These are phyloP conservation scores for Lanistes nyassanus DNA, from an alignment of 1,140 invertebrate species.

Conservation along the genomic window DNA sequence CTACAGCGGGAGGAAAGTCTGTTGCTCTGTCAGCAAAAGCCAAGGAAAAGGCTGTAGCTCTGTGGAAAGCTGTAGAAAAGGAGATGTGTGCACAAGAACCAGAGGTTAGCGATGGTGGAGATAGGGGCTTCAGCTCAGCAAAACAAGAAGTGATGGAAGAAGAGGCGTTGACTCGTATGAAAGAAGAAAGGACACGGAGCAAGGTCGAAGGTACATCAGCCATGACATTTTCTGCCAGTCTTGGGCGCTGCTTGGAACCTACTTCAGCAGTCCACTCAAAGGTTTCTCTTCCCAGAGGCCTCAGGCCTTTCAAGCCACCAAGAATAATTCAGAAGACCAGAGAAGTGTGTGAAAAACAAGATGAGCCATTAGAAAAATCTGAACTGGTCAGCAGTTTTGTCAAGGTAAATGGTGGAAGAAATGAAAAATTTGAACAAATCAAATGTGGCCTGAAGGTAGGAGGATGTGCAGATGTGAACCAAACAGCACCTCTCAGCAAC, in stretches of 20 bases:
- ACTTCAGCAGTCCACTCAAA: too few species aligned
- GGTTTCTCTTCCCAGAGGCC: slow-evolving; percentile 2
- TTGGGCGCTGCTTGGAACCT: too few species aligned
- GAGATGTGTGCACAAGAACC: not conserved
- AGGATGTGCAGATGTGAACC: too few species aligned
- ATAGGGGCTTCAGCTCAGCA: not conserved
- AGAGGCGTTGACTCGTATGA: not conserved
- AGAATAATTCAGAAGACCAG: not conserved
- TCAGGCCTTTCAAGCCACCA: slow-evolving; percentile 23
- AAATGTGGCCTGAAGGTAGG: too few species aligned
- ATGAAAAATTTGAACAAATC: too few species aligned
- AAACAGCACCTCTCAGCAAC: too few species aligned
- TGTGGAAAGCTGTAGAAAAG: slow-evolving; percentile 12
- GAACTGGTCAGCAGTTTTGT: too few species aligned
- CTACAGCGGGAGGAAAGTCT: slow-evolving; percentile 16
- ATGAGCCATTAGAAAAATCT: too few species aligned
- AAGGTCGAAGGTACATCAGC: too few species aligned
- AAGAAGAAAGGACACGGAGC: not conserved
- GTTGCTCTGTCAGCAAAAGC: slow-evolving; percentile 19
- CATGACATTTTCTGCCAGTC: too few species aligned
- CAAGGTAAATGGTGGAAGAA: too few species aligned
- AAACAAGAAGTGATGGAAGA: not conserved
- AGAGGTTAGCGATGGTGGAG: not conserved
- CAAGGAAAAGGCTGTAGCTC: slow-evolving; percentile 5
- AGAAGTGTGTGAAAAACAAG: too few species aligned